phyloP scores from a whole-genome alignment of 2,797 vertebrate genomes.

The Falco berigora region DNA sequence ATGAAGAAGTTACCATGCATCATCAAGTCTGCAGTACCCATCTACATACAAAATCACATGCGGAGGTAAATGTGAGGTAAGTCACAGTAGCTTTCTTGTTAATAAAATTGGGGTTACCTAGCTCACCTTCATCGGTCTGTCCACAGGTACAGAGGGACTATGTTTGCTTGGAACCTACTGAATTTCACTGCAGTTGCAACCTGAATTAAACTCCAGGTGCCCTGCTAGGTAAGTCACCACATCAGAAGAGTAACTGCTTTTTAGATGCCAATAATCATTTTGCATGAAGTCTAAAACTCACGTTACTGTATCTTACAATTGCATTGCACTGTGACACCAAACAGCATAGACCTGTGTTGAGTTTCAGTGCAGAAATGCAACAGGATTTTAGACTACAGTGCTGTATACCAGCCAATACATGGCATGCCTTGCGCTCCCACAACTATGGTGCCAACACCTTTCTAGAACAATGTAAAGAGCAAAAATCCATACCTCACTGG shows the following conservation, averaged over 20 bases:
- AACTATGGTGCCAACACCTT: background rate
- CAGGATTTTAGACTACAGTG: background rate
- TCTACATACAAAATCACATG: background rate
- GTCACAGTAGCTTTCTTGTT: background rate
- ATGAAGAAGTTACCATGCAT: background rate
- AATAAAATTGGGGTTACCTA: background rate
- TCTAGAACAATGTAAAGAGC: background rate
- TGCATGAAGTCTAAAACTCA: background rate
- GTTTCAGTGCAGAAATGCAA: background rate
- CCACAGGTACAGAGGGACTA: background rate
- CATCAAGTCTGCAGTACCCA: background rate
- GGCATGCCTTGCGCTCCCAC: background rate
- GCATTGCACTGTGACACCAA: background rate
- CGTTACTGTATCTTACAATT: background rate
- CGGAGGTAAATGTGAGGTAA: background rate
- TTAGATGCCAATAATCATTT: background rate
- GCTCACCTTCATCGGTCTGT: background rate
- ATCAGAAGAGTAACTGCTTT: background rate
- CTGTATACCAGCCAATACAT: background rate
- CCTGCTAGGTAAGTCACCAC: background rate
- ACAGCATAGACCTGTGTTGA: background rate
- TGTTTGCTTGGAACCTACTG: fast-evolving
- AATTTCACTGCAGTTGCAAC: background rate
- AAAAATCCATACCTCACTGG: background rate
- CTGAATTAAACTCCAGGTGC: background rate